Evolutionary conservation across 2,113 vertebrate genomes (phyloP).

Genomic region (Lota lota): DNA sequence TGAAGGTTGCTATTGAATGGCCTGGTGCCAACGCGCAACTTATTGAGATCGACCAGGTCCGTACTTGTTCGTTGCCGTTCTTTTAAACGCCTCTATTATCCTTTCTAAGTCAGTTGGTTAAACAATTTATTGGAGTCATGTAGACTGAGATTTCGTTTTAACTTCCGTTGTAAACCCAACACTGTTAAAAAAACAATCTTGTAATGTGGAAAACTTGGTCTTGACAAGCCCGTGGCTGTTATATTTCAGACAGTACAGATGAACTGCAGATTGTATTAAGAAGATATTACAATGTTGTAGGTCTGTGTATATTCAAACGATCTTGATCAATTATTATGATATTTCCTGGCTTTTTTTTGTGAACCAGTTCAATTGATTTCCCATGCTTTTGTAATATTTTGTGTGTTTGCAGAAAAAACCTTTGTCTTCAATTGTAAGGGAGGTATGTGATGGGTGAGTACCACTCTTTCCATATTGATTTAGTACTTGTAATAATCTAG

Average conservation of each 20-base stretch:
- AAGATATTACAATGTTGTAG: no score
- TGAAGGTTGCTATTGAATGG: constrained; percentile 98
- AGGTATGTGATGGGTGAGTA: constrained; percentile 96
- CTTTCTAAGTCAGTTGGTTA: neutral
- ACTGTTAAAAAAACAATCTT: no score
- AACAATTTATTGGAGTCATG: neutral
- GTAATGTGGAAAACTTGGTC: no score
- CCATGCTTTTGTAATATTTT: constrained; percentile 3
- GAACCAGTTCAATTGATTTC: neutral
- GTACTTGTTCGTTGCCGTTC: constrained; percentile 12
- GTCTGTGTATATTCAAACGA: no score
- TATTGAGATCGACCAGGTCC: constrained; percentile 97
- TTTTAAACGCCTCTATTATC: neutral
- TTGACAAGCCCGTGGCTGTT: no score
- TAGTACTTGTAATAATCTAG: neutral
- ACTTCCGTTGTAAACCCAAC: no score
- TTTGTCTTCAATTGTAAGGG: constrained; percentile 91
- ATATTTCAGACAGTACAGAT: no score
- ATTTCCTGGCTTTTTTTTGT: neutral
- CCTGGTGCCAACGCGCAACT: constrained; percentile 96
- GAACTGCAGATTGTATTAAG: no score
- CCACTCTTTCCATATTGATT: neutral
- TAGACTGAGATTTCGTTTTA: no score
- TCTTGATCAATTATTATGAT: no score
- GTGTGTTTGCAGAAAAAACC: constrained; percentile 87